Evolutionary conservation across 2,888 invertebrate genomes (phyloP).

Genomic region (Drosophila antonietae): DNA sequence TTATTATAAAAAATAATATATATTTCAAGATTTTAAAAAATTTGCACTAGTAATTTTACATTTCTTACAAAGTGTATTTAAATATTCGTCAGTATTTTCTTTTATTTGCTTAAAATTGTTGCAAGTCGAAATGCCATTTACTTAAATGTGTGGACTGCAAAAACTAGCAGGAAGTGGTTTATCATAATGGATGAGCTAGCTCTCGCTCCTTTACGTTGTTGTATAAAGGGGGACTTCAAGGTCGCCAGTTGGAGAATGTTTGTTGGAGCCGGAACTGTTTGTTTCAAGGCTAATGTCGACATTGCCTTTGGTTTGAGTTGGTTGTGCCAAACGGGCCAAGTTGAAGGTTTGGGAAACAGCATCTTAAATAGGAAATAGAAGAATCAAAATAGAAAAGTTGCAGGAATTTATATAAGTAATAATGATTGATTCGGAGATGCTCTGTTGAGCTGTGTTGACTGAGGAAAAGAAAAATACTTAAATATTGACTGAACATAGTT

Average conservation of each 20-base stretch:
- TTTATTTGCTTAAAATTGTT: conserved; percentile 13
- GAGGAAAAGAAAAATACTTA: too few relatives aligned
- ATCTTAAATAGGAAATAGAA: not conserved
- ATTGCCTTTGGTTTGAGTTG: conserved; percentile 21
- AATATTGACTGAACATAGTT: not conserved
- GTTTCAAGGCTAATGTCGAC: conserved; percentile 56
- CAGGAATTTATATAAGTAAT: not conserved
- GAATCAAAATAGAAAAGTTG: not conserved
- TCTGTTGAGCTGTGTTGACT: not conserved
- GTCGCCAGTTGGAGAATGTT: conserved; percentile 52
- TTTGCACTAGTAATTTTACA: not conserved
- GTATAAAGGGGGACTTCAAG: conserved; percentile 48
- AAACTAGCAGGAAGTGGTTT: conserved; percentile 66
- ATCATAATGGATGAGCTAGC: conserved; percentile 66
- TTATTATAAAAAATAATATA: not conserved
- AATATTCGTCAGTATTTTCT: not conserved
- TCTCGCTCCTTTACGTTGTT: conserved; percentile 10
- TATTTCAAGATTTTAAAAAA: not conserved
- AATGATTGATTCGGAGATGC: not conserved
- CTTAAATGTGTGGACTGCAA: conserved; percentile 32
- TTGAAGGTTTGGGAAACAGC: conserved; percentile 17
- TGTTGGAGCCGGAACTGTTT: conserved; percentile 53
- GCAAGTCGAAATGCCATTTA: conserved; percentile 33
- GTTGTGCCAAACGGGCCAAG: conserved; percentile 14
- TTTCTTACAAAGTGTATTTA: conserved; percentile 2